Percentiles rank a stretch among this genome's conserved stretches.
phyloP scores from a whole-genome alignment of 2,797 vertebrate species.

The Gymnothorax javanicus region DNA sequence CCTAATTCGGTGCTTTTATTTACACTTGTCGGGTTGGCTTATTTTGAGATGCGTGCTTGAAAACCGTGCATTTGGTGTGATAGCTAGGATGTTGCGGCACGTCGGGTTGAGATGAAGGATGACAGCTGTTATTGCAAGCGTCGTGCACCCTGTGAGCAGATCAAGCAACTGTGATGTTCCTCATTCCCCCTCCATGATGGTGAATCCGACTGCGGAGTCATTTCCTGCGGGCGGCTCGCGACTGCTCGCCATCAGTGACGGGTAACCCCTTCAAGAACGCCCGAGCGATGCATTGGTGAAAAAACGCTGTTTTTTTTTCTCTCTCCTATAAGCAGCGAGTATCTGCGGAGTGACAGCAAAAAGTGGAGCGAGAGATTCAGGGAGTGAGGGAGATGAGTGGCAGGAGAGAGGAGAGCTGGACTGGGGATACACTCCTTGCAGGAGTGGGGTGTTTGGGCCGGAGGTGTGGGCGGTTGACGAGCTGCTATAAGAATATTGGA shows the following conservation, averaged over 20 bases:
- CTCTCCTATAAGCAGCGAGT: background rate
- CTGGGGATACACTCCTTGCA: background rate
- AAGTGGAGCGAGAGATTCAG: background rate
- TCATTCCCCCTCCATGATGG: background rate
- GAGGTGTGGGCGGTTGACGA: background rate
- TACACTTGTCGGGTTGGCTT: background rate
- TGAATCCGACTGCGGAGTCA: background rate
- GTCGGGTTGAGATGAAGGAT: too few relatives aligned
- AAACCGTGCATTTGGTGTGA: background rate
- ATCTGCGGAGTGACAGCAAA: background rate
- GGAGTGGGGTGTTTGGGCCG: background rate
- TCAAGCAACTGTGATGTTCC: background rate
- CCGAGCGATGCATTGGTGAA: too few relatives aligned
- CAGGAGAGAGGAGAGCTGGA: background rate
- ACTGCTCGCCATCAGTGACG: too few relatives aligned
- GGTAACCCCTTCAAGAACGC: background rate
- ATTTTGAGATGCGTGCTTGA: background rate
- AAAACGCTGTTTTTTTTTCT: background rate
- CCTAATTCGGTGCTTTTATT: background rate
- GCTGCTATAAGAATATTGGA: background rate
- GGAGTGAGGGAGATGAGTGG: background rate
- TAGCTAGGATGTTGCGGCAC: background rate
- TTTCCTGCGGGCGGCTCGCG: background rate
- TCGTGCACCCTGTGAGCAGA: background rate
- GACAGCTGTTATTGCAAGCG: background rate